Base-by-base conservation (phyloP, 1,140 invertebrate species). In the Hestina assimilis region DNA sequence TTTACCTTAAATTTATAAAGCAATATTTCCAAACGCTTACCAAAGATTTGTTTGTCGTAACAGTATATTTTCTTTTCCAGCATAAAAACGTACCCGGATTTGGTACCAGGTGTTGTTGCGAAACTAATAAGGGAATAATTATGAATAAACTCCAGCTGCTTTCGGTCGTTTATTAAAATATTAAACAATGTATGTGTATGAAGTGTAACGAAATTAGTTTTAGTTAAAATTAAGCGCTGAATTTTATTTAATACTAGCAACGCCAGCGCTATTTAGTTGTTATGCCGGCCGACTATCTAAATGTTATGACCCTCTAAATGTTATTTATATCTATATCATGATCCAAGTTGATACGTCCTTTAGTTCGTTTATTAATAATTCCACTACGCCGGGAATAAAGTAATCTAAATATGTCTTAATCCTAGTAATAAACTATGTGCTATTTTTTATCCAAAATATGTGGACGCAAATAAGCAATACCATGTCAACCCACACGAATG, bases 161-260 rank as follows among this genome's bases (percentile, higher is more conserved):
- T 38, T 19, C 33, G 15, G 33, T 38, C 33, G 33, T 38, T 38
- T 38, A 38, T 38, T 38, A 38, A 38, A 38, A 38, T 38, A 38
- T 19, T 19, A 38, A 38, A 38, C 15, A 19, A 19, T 38, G n/a
- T 31, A 12, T 19, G 12, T 9, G n/a, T 8, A 9, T 28, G 8
- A 4, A 19, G 2, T n/a, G n/a, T 19, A 19, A 38, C 15, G 19
- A 7, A 35, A 15, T 35, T 35, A 17, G 8, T 7, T 14, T 35
- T 5, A 14, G 6, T n/a, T 15, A 7, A 6, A 14, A 35, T 15
- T 17, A 35, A 35, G 14, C 6, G 26, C 2, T 28, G 2, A 4
- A 28, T 4, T 6, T 4, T 4, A 3, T 28, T 5, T 28, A 28
- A 9, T n/a, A n/a, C n/a, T n/a, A n/a, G n/a, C n/a, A n/a, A n/a